phyloP scores from a whole-genome alignment of 2,113 vertebrate genomes.

The Peromyscus maniculatus region DNA sequence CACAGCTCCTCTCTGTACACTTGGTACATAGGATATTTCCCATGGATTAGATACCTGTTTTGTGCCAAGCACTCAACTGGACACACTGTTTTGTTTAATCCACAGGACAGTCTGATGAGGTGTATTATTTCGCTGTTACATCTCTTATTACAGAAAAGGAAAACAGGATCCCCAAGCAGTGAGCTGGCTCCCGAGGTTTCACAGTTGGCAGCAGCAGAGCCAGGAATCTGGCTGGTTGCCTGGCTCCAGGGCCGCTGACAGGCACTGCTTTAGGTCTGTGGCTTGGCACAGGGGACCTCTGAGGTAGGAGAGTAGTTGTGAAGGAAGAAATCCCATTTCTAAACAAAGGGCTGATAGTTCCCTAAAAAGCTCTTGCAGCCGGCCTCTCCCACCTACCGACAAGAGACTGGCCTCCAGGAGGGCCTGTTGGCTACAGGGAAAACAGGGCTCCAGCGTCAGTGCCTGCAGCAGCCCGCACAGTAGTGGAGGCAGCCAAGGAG shows the following conservation, averaged over 20 bases:
- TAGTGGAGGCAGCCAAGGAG: slow-evolving; percentile 59
- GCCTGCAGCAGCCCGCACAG: slow-evolving; percentile 31
- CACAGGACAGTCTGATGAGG: background rate
- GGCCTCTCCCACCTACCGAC: slow-evolving; percentile 1
- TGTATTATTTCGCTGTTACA: background rate
- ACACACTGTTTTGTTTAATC: background rate
- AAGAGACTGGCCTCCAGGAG: background rate
- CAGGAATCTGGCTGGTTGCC: background rate
- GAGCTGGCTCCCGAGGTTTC: background rate
- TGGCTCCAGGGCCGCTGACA: background rate
- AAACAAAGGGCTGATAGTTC: background rate
- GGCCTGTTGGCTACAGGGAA: background rate
- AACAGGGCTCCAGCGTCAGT: background rate
- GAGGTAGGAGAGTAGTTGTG: background rate
- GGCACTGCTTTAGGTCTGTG: background rate
- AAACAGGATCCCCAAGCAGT: background rate
- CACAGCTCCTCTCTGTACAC: background rate
- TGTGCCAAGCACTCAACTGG: background rate
- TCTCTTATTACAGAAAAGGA: slow-evolving; percentile 4
- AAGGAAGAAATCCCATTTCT: slow-evolving; percentile 40
- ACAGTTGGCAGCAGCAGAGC: background rate
- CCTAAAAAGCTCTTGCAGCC: background rate
- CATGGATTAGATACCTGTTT: background rate
- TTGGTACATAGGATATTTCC: background rate
- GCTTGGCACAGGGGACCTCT: background rate